phyloP scores from a whole-genome alignment of 2,113 vertebrate species.

The Nettapus auritus region DNA sequence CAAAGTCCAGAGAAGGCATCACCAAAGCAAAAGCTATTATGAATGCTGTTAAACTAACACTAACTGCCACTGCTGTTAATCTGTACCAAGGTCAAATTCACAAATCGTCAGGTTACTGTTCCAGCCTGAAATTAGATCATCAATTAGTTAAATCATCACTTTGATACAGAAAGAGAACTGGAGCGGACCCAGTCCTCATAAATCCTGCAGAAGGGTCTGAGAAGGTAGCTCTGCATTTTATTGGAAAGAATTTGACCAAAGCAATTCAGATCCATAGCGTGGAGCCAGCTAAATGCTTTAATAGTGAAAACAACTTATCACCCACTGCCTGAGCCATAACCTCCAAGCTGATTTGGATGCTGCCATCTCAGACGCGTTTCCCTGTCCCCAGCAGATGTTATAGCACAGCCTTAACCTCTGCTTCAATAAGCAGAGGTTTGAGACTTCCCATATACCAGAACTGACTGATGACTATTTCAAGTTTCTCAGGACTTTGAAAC shows the following conservation, averaged over 20 bases:
- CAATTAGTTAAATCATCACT: conserved; percentile 59
- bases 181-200: neutral
- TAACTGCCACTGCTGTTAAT: neutral
- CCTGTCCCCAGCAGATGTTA: neutral
- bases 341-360: neutral
- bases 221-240: neutral
- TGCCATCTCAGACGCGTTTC: neutral
- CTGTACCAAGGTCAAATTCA: conserved; percentile 40
- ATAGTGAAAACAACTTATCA: neutral
- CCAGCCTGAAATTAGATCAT: conserved; percentile 42
- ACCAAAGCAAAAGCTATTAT: neutral
- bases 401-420: neutral
- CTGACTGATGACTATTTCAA: neutral
- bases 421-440: neutral
- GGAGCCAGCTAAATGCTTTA: neutral
- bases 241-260: neutral
- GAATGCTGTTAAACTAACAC: neutral
- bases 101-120: conserved; percentile 14
- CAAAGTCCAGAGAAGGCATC: neutral
- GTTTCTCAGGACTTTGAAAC: conserved; percentile 40
- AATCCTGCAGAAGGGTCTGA: neutral
- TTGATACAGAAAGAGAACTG: conserved; percentile 15
- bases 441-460: neutral
- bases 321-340: neutral
- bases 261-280: neutral